These are phyloP conservation scores for Gavialis gangeticus DNA, from an alignment of 2,113 vertebrate genomes.

Conservation along the genomic window DNA sequence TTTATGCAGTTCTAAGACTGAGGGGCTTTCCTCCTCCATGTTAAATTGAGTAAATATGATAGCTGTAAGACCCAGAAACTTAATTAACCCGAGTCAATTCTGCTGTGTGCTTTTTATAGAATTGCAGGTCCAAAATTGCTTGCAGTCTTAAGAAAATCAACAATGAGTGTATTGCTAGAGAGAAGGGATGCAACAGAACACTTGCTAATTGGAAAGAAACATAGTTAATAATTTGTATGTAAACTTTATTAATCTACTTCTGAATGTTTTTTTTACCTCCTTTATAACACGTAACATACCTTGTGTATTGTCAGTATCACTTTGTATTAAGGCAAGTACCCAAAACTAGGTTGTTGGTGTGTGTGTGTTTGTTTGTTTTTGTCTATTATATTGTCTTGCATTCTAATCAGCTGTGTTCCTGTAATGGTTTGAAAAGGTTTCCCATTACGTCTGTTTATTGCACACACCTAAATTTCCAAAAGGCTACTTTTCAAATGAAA, in stretches of 20 bases:
- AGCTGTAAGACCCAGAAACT: accelerated
- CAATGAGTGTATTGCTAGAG: neutral
- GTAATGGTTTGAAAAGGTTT: neutral
- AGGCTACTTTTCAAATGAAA: neutral
- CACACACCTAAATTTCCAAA: neutral
- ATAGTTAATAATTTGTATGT: neutral
- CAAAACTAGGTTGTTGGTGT: neutral
- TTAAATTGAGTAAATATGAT: neutral
- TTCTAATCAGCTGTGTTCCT: neutral
- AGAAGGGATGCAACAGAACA: neutral
- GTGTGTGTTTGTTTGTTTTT: too few species aligned
- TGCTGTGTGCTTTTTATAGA: neutral
- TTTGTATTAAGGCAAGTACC: neutral
- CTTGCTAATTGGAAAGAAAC: too few species aligned
- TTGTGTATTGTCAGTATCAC: neutral
- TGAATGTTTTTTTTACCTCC: neutral
- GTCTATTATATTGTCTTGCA: too few species aligned
- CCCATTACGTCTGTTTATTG: neutral
- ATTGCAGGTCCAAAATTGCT: neutral
- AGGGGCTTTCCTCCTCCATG: neutral
- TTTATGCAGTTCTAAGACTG: neutral
- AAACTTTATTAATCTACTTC: neutral
- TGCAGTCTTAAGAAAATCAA: neutral
- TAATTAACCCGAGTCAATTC: neutral
- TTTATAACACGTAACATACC: neutral